Base-by-base conservation (phyloP, 2,888 invertebrate genomes). In the Nematopogon swammerdamellus region DNA sequence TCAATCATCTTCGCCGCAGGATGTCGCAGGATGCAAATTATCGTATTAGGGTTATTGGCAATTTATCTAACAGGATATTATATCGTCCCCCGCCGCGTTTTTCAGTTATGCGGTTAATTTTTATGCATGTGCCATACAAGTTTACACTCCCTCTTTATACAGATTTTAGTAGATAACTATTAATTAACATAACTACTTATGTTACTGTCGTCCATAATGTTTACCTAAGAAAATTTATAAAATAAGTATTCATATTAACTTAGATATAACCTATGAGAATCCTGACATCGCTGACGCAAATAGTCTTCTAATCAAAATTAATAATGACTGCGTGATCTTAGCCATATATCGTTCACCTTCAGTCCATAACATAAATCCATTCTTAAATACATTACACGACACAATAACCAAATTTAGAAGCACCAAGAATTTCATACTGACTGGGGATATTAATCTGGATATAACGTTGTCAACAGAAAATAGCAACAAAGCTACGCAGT, bases 11-110 rank as follows among this genome's bases (percentile, higher is more conserved):
- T 36, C 36, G 36, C 36, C 11, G 36, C 36, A 14, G 36, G 36
- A 14, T 6, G 36, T 14, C 36, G 8, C n/a, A 25, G 8, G 36
- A 69, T 71, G 70, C 68, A 70, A 71, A 70, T 71, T 65, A 67
- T 59, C 67, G 68, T 62, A 68, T 71, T 70, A 68, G 61, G 64
- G 63, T 65, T 65, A 68, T 68, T 62, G 63, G 63, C 60, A 64
- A 65, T 62, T 36, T 36, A 36, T 36, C 36, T 36, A 14, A 36
- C n/a, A 36, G 25, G 25, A 25, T 8, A 8, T 8, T 25, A 25
- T 25, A 8, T 25, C 25, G 25, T 8, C 25, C 25, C 25, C 25
- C 25, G 11, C 6, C 36, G 36, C 11, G 36, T n/a, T n/a, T 6
- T 25, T 6, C 25, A 25, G 25, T 6, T 10, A 14, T 36, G 36